Conservation (phyloP, 2,797 vertebrate genomes). For the Galagoides demidoff region DNA sequence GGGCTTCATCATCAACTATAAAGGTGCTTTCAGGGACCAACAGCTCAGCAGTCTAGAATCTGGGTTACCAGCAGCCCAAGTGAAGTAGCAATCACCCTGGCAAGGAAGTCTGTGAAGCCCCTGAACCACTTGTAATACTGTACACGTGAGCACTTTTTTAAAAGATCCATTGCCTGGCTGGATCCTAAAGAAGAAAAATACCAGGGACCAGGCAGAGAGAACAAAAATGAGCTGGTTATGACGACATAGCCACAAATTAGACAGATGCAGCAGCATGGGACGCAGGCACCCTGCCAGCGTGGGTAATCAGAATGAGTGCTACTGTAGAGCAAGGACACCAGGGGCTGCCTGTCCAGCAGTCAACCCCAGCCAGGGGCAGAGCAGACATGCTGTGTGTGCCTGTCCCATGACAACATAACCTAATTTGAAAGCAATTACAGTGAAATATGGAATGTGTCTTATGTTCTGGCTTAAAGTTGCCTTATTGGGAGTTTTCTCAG, state of each 20-base stretch:
- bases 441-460: slow-evolving; percentile 60
- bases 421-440: slow-evolving; percentile 63
- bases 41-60: slow-evolving; percentile 48
- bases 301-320: background rate
- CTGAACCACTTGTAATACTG: background rate
- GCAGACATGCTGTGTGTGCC: background rate
- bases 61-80: slow-evolving; percentile 52
- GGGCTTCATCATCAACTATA: background rate
- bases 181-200: background rate
- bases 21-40: slow-evolving; percentile 56
- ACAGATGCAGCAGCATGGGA: background rate
- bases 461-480: slow-evolving; percentile 51
- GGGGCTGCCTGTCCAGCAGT: background rate
- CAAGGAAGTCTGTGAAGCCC: background rate
- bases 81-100: background rate
- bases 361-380: background rate
- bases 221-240: background rate
- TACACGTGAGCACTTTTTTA: background rate
- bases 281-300: background rate
- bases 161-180: background rate
- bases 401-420: slow-evolving; percentile 16
- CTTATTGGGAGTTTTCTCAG: slow-evolving; percentile 80
- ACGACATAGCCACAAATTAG: background rate
- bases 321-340: background rate
- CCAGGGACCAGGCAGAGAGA: background rate